phyloP scores from a whole-genome alignment of 2,113 vertebrate genomes.

The Thinocorus orbignyianus region DNA sequence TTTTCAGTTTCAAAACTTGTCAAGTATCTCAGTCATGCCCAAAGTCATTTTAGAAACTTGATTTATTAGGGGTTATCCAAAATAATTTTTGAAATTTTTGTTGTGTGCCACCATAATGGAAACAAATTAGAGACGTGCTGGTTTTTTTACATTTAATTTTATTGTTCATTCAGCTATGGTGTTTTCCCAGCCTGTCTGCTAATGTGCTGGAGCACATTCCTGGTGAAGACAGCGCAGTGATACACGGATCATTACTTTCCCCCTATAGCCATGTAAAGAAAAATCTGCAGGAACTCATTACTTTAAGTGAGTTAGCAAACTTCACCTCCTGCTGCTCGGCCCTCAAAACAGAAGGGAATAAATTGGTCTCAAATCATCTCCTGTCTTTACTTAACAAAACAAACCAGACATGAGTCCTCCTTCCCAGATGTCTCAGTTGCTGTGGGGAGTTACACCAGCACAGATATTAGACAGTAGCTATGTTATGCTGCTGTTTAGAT shows the following conservation, averaged over 20 bases:
- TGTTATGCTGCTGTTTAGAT: background rate
- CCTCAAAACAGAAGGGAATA: background rate
- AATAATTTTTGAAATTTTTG: background rate
- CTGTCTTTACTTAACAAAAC: background rate
- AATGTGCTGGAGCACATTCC: background rate
- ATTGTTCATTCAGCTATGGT: background rate
- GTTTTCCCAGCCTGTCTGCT: background rate
- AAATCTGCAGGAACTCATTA: background rate
- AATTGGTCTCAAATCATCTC: background rate
- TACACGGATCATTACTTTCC: constrained; percentile 6
- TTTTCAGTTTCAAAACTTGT: background rate
- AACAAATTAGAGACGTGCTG: background rate
- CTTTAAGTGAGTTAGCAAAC: background rate
- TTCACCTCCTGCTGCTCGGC: background rate
- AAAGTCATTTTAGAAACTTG: background rate
- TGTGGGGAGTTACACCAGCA: background rate
- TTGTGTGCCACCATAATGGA: background rate
- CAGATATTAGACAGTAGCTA: background rate
- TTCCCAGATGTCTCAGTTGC: background rate
- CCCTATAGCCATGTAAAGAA: constrained; percentile 14
- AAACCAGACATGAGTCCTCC: background rate
- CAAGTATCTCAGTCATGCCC: background rate
- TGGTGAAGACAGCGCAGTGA: background rate
- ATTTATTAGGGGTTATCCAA: background rate
- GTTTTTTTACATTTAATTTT: background rate